phyloP scores from a whole-genome alignment of 2,797 vertebrate species.

The Fratercula arctica region DNA sequence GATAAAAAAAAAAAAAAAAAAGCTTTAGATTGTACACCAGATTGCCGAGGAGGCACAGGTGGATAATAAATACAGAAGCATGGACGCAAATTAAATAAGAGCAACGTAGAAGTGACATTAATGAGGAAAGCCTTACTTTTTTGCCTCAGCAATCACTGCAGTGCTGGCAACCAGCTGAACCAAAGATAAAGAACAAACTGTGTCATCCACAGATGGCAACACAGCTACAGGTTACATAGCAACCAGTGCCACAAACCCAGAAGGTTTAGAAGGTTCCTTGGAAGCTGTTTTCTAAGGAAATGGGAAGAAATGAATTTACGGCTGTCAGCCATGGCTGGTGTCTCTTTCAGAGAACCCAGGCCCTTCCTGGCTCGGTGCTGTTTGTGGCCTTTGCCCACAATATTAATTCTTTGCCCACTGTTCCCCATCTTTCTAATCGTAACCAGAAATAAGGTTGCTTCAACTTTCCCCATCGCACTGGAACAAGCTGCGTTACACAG shows the following conservation, averaged over 20 bases:
- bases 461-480: rapidly evolving
- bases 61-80: neutral
- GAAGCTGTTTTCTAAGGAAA: neutral
- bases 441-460: neutral
- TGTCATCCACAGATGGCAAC: neutral
- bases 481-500: neutral
- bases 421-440: neutral
- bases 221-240: neutral
- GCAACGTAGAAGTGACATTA: neutral
- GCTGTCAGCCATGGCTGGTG: neutral
- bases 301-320: neutral
- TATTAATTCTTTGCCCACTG: neutral
- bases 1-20: neutral
- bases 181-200: neutral
- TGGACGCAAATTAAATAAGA: neutral
- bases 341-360: neutral
- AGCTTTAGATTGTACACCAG: neutral
- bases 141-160: neutral
- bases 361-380: neutral
- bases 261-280: neutral
- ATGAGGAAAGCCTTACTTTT: neutral
- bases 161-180: neutral
- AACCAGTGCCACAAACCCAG: neutral
- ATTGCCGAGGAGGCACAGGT: neutral
- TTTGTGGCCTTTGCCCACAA: neutral